Evolutionary conservation across 1,140 invertebrate species (phyloP).

Genomic region (Drosophila biarmipes): DNA sequence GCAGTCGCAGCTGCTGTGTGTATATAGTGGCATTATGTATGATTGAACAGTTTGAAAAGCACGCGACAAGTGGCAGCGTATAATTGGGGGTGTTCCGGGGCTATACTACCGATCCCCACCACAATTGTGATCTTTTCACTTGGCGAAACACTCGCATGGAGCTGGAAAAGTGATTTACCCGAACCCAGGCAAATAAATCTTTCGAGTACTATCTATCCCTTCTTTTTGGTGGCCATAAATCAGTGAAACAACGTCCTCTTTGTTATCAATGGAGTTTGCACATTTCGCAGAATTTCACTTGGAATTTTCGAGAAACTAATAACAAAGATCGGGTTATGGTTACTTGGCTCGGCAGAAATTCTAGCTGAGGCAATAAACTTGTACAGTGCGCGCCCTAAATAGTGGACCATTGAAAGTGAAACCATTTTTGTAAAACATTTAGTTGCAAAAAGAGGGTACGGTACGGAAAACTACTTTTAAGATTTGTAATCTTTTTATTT

Average conservation of each 20-base stretch:
- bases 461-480: no score
- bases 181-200: slow-evolving; percentile 7
- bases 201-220: slow-evolving; percentile 3
- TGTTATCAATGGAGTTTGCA: slow-evolving; percentile 42
- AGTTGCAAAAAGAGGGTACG: no score
- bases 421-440: no score
- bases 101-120: neutral
- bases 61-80: slow-evolving; percentile 38
- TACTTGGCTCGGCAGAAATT: neutral
- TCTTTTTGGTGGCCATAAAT: slow-evolving; percentile 1
- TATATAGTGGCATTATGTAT: slow-evolving; percentile 11
- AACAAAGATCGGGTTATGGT: slow-evolving; percentile 26
- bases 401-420: neutral
- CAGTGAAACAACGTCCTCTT: slow-evolving; percentile 24
- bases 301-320: slow-evolving; percentile 21
- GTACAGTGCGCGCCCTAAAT: slow-evolving; percentile 4
- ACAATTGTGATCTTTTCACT: slow-evolving; percentile 25
- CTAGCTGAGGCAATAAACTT: neutral
- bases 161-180: slow-evolving; percentile 19
- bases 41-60: slow-evolving; percentile 46
- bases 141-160: neutral
- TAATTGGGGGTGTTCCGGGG: slow-evolving; percentile 12
- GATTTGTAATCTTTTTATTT: no score
- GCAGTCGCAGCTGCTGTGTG: slow-evolving; percentile 27
- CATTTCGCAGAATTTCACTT: slow-evolving; percentile 22